Conservation (phyloP, 2,797 vertebrate genomes). For the Chaetophractus vellerosus region DNA sequence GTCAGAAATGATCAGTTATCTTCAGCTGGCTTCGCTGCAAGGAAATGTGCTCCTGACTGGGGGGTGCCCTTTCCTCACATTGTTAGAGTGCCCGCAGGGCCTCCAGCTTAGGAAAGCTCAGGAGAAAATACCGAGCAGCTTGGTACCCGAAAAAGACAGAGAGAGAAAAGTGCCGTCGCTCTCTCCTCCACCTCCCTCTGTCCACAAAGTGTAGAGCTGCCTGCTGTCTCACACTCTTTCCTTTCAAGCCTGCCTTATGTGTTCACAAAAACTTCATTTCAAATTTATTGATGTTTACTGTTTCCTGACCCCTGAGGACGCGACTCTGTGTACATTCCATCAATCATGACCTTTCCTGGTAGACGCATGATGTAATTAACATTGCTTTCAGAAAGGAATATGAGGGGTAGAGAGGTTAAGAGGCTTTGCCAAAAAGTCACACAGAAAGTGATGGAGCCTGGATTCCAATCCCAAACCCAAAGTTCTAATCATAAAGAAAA, state of each 20-base stretch:
- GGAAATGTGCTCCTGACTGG: not conserved
- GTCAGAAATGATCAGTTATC: not conserved
- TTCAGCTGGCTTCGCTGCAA: constrained; percentile 5
- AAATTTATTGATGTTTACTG: not conserved
- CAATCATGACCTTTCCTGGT: not conserved
- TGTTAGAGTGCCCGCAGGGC: not conserved
- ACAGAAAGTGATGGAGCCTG: not conserved
- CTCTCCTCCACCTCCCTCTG: not conserved
- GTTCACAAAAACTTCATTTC: not conserved
- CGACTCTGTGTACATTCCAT: not conserved
- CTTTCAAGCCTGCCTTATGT: not conserved
- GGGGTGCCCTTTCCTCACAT: not conserved
- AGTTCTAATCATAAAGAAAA: not conserved
- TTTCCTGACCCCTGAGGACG: not conserved
- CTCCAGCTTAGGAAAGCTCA: not conserved
- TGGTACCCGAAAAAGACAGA: not conserved
- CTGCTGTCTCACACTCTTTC: not conserved
- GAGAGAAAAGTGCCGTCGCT: not conserved
- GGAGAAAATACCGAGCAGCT: not conserved
- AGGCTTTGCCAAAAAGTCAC: not conserved
- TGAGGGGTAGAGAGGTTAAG: not conserved
- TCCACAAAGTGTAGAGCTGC: not conserved
- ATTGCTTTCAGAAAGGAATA: not conserved
- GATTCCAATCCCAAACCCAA: not conserved
- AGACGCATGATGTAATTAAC: not conserved